Conservation (phyloP, 2,113 vertebrate species). For the Uria aalge region DNA sequence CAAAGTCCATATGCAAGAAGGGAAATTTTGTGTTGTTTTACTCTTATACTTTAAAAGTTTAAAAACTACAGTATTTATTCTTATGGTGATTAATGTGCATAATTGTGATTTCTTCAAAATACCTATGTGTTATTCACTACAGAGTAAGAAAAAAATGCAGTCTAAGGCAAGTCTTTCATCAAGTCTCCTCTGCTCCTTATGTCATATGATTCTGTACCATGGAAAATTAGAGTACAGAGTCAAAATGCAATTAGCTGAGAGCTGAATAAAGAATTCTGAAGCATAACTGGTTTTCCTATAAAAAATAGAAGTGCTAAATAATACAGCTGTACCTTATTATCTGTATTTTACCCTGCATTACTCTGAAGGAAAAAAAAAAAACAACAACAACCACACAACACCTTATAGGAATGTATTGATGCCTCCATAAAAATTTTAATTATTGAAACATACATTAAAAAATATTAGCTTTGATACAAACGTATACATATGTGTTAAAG, state of each 20-base stretch:
- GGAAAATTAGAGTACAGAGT: conserved; percentile 20
- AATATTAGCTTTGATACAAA: neutral
- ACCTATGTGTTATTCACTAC: neutral
- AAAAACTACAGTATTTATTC: conserved; percentile 33
- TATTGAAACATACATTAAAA: neutral
- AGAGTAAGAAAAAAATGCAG: conserved; percentile 39
- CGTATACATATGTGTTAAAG: neutral
- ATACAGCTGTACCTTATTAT: neutral
- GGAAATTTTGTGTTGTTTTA: conserved; percentile 19
- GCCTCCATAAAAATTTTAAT: neutral
- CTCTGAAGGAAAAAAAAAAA: neutral
- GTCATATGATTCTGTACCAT: conserved; percentile 7
- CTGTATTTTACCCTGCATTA: neutral
- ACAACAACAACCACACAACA: neutral
- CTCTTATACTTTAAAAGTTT: conserved; percentile 18
- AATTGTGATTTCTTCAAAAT: conserved; percentile 14
- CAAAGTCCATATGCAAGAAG: neutral
- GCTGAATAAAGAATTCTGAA: conserved; percentile 36
- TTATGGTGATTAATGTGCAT: conserved; percentile 27
- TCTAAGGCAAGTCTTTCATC: neutral
- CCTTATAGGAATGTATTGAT: neutral
- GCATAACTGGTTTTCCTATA: neutral
- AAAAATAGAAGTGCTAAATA: conserved; percentile 15
- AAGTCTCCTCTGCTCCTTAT: conserved; percentile 20
- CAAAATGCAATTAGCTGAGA: conserved; percentile 37